Percentiles rank a stretch among this genome's conserved stretches.
These are phyloP conservation scores for Heteractis magnifica DNA, from an alignment of 92 coral and sea anemone species.

Conservation along the genomic window DNA sequence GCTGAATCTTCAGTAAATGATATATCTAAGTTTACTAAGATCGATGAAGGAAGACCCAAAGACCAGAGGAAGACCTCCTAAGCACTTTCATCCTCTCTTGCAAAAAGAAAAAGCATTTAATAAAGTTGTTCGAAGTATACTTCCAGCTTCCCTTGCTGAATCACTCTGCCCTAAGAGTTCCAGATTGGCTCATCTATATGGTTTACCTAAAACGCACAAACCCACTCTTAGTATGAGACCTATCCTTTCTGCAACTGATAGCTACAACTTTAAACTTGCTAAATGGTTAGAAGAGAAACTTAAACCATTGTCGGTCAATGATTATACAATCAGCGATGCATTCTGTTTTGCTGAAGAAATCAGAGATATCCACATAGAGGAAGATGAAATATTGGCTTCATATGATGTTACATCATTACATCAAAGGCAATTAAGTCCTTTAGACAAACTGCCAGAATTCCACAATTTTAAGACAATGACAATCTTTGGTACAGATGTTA, in stretches of 20 bases:
- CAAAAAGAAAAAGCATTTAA: too few relatives aligned
- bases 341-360: background rate
- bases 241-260: too few relatives aligned
- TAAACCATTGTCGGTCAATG: too few relatives aligned
- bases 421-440: background rate
- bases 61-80: constrained; percentile 4
- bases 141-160: constrained; percentile 3
- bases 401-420: too few relatives aligned
- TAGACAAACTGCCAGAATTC: background rate
- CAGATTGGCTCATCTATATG: constrained; percentile 17
- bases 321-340: too few relatives aligned
- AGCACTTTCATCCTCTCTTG: background rate
- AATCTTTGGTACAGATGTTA: background rate
- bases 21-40: constrained; percentile 1
- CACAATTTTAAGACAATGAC: background rate
- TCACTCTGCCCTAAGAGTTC: constrained; percentile 17
- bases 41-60: background rate
- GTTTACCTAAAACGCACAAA: too few relatives aligned
- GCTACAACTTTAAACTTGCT: too few relatives aligned
- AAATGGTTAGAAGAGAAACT: too few relatives aligned
- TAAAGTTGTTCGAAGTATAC: background rate
- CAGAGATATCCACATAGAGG: constrained; percentile 17
- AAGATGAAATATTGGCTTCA: constrained; percentile 24
- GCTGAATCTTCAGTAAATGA: constrained; percentile 4
- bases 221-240: too few relatives aligned